Evolutionary conservation across 2,113 vertebrate species (phyloP).

Genomic region (Craseonycteris thonglongyai): DNA sequence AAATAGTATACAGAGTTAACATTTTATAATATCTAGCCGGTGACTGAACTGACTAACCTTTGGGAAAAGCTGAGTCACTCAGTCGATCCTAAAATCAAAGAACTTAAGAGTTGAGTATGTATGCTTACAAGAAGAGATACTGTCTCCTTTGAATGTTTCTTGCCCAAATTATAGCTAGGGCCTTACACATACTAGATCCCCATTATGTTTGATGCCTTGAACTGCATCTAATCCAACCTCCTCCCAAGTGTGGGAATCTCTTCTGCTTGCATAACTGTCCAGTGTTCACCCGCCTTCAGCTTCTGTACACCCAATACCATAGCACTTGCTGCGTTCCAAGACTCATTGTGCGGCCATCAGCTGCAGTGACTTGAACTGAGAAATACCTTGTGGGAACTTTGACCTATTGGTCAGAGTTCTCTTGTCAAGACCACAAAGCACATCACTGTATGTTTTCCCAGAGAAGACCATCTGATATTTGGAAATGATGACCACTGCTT

Average conservation of each 20-base stretch:
- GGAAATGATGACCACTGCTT: conserved; percentile 4
- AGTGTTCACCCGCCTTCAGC: neutral
- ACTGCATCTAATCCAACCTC: neutral
- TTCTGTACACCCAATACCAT: neutral
- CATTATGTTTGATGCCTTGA: neutral
- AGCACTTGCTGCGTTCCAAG: neutral
- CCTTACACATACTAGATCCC: neutral
- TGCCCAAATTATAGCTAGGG: neutral
- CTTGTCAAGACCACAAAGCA: conserved; percentile 40
- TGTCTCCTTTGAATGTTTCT: neutral
- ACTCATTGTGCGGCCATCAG: neutral
- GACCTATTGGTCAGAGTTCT: conserved; percentile 33
- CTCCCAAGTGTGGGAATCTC: neutral
- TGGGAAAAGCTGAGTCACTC: neutral
- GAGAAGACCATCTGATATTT: neutral
- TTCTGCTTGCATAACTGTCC: neutral
- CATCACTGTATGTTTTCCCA: neutral
- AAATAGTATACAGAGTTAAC: neutral
- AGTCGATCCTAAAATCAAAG: neutral
- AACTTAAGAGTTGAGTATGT: neutral
- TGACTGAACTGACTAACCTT: neutral
- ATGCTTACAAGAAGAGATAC: neutral
- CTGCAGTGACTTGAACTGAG: neutral
- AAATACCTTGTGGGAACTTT: conserved; percentile 22
- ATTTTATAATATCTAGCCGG: neutral